Conservation (phyloP, 2,888 invertebrate genomes). For the Ligdia adustata region DNA sequence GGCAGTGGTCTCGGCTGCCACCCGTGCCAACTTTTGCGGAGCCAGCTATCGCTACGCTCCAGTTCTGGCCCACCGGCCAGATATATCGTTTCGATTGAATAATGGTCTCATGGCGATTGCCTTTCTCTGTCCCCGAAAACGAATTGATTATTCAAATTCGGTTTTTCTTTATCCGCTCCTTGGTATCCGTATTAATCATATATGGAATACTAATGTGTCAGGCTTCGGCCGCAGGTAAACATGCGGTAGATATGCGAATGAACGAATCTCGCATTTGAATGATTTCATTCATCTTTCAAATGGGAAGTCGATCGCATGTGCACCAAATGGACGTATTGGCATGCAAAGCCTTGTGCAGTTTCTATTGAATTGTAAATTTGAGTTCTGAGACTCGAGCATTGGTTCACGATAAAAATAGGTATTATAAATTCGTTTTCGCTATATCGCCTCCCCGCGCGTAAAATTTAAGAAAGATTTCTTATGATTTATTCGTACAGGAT, state of each 20-base stretch:
- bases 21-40: slow-evolving; percentile 81
- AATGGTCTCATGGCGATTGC: slow-evolving; percentile 77
- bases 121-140: slow-evolving; percentile 57
- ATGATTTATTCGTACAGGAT: neutral
- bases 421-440: slow-evolving; percentile 48
- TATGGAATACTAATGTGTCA: slow-evolving; percentile 22
- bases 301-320: slow-evolving; percentile 76
- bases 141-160: slow-evolving; percentile 63
- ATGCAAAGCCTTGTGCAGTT: slow-evolving; percentile 81
- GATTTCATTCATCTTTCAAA: slow-evolving; percentile 79
- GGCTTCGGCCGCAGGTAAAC: slow-evolving; percentile 23
- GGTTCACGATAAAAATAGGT: slow-evolving; percentile 60
- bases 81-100: slow-evolving; percentile 81
- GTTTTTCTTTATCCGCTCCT: slow-evolving; percentile 29
- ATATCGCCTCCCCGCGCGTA: slow-evolving; percentile 23
- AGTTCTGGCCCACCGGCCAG: slow-evolving; percentile 68
- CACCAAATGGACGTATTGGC: slow-evolving; percentile 79
- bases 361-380: slow-evolving; percentile 81
- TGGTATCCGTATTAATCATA: slow-evolving; percentile 22
- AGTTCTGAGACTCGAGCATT: slow-evolving; percentile 69
- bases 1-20: slow-evolving; percentile 78
- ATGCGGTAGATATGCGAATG: slow-evolving; percentile 47
- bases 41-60: slow-evolving; percentile 80
- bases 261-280: slow-evolving; percentile 67
- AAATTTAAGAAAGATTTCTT: slow-evolving; percentile 11